These are phyloP conservation scores for Caenorhabditis remanei DNA, from an alignment of 1,140 invertebrate species.

Conservation along the genomic window DNA sequence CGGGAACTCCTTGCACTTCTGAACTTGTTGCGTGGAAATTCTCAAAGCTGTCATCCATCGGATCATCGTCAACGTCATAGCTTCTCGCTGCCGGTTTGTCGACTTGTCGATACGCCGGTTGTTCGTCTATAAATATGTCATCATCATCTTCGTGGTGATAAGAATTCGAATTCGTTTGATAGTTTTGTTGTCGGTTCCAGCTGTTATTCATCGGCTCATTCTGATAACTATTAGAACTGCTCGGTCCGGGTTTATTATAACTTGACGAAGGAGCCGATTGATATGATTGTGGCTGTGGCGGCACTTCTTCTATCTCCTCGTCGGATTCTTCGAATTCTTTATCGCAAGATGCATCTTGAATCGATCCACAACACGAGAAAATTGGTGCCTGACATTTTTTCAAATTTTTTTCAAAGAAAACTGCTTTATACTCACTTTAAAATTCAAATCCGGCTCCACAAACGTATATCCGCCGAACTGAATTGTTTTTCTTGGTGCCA, in stretches of 20 bases:
- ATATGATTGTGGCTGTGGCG: no score
- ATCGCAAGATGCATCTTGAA: slow-evolving; percentile 5
- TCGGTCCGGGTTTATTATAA: no score
- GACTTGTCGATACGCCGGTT: background rate
- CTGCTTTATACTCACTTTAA: background rate
- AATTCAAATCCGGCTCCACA: slow-evolving; percentile 43
- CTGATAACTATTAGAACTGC: no score
- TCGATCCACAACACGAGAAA: slow-evolving; percentile 20
- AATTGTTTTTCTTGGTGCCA: background rate
- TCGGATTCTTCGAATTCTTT: background rate
- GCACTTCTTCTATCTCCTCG: background rate
- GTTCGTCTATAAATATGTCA: background rate
- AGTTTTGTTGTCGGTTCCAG: background rate
- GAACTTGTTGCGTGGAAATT: slow-evolving; percentile 17
- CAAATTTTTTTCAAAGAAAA: background rate
- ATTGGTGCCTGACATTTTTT: background rate
- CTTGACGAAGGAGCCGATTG: no score
- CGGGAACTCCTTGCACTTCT: background rate
- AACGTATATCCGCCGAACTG: slow-evolving; percentile 37
- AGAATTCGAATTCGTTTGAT: background rate
- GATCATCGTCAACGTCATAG: background rate
- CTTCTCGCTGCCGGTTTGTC: background rate
- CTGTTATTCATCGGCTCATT: background rate
- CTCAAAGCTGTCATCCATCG: slow-evolving; percentile 22
- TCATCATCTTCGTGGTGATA: background rate